Percentiles rank a stretch among this genome's conserved stretches.
Evolutionary conservation across 1,140 invertebrate genomes (phyloP).

Genomic region (Drosophila oshimai): DNA sequence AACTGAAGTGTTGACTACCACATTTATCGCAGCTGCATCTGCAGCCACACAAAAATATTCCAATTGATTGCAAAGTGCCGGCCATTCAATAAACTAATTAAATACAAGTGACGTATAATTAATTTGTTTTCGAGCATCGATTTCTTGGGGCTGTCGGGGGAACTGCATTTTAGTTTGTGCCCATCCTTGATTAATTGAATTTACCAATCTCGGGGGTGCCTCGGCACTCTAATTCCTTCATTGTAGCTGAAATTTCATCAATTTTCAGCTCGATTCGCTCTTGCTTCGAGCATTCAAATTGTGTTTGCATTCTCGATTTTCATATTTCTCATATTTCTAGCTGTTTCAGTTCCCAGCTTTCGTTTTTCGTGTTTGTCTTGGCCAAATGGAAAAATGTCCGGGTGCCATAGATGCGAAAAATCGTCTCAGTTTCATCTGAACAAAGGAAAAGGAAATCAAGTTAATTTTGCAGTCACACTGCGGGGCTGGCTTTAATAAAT

Average conservation of each 20-base stretch:
- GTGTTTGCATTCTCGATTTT: slow-evolving; percentile 47
- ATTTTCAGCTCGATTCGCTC: slow-evolving; percentile 40
- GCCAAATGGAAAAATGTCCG: slow-evolving; percentile 33
- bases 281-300: slow-evolving; percentile 38
- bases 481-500: slow-evolving; percentile 26
- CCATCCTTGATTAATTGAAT: slow-evolving; percentile 32
- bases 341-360: neutral
- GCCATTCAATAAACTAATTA: slow-evolving; percentile 73
- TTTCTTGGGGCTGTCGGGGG: neutral
- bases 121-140: slow-evolving; percentile 20
- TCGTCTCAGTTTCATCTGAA: slow-evolving; percentile 30
- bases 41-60: slow-evolving; percentile 18
- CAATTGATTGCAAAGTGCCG: slow-evolving; percentile 46
- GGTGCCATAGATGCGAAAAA: slow-evolving; percentile 1
- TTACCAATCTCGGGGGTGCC: neutral
- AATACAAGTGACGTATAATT: slow-evolving; percentile 42
- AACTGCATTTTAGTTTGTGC: slow-evolving; percentile 34
- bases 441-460: slow-evolving; percentile 31
- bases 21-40: slow-evolving; percentile 61
- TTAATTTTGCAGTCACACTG: slow-evolving; percentile 42
- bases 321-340: slow-evolving; percentile 44
- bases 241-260: slow-evolving; percentile 30
- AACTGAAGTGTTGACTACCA: slow-evolving; percentile 55
- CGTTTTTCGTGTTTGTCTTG: slow-evolving; percentile 19
- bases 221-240: neutral